phyloP scores from a whole-genome alignment of 2,113 vertebrate genomes.

The Protomyctophum bolini region DNA sequence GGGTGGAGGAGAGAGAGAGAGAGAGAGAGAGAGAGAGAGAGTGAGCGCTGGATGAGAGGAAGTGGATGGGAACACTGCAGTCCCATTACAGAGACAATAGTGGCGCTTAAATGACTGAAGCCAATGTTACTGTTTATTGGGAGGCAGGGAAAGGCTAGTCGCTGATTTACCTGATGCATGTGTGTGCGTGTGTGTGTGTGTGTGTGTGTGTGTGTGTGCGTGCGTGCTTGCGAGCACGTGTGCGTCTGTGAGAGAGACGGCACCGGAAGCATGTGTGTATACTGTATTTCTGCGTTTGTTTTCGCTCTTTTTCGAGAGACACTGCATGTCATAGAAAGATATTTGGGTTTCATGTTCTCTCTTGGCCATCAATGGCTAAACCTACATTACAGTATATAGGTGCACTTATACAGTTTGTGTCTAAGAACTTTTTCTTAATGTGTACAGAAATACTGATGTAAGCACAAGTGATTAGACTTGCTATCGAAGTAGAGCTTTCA shows the following conservation, averaged over 20 bases:
- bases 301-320: no score
- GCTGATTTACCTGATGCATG: not conserved
- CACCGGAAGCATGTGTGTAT: constrained; percentile 7
- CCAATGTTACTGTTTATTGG: constrained; percentile 55
- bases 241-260: constrained; percentile 3
- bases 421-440: no score
- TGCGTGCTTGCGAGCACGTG: constrained; percentile 13
- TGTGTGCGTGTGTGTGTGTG: not conserved
- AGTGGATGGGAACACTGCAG: constrained; percentile 57
- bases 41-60: constrained; percentile 40
- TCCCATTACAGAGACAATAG: constrained; percentile 73
- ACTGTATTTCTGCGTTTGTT: not conserved
- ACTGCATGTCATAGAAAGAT: no score
- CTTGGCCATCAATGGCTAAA: no score
- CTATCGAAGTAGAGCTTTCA: no score
- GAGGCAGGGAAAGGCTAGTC: constrained; percentile 11
- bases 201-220: constrained; percentile 11
- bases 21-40: constrained; percentile 21
- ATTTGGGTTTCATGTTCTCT: no score
- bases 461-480: no score
- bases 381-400: no score
- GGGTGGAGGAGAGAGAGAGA: constrained; percentile 2
- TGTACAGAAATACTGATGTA: no score
- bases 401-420: no score
- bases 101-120: constrained; percentile 60